These are phyloP conservation scores for Meta bourneti DNA, from an alignment of 2,888 invertebrate genomes.

Conservation along the genomic window DNA sequence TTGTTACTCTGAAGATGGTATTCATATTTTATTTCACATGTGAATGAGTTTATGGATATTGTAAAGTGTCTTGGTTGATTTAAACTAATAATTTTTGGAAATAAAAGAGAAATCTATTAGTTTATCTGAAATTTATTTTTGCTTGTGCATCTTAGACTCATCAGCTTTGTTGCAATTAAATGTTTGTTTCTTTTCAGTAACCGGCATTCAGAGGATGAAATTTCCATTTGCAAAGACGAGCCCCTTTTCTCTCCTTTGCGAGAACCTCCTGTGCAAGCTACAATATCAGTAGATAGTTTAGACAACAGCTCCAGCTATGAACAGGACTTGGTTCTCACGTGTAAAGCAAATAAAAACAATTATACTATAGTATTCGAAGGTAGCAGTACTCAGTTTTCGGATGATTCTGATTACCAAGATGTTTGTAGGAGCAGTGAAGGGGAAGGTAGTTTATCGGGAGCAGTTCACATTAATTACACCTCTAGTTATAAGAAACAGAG, in stretches of 20 bases:
- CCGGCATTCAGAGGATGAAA: conserved; percentile 76
- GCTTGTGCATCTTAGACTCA: too few relatives aligned
- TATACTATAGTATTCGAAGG: conserved; percentile 97
- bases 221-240: conserved; percentile 76
- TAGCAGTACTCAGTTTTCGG: conserved; percentile 83
- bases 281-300: conserved; percentile 92
- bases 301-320: conserved; percentile 91
- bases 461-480: conserved; percentile 54
- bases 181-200: conserved; percentile 57
- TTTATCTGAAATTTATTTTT: too few relatives aligned
- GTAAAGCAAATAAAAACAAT: conserved; percentile 95
- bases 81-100: background rate
- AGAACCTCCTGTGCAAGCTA: conserved; percentile 83
- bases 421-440: conserved; percentile 78
- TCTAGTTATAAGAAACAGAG: conserved; percentile 82
- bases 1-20: too few relatives aligned
- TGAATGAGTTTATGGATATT: background rate
- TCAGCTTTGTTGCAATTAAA: too few relatives aligned
- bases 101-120: too few relatives aligned
- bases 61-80: background rate
- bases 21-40: too few relatives aligned
- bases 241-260: conserved; percentile 93
- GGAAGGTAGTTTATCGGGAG: conserved; percentile 68
- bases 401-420: conserved; percentile 88
- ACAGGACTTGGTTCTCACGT: conserved; percentile 92